Evolutionary conservation across 2,113 vertebrate genomes (phyloP), one percentile per base, ranked within the genome.

Genomic region (Tinamus guttatus): DNA sequence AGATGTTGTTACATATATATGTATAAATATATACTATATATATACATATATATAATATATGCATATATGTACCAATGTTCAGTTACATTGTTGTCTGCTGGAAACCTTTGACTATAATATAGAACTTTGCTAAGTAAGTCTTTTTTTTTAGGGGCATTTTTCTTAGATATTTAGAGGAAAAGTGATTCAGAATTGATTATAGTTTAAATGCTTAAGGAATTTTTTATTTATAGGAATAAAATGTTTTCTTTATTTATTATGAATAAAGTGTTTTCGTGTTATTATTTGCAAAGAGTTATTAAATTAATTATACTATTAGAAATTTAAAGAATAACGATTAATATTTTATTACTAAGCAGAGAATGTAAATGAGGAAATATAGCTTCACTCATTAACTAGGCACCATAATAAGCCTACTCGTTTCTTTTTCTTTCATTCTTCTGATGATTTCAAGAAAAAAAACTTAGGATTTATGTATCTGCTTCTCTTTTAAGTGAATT

Each of bases 371-470:
- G 52, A 85, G 38, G 63, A 85, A 60, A 30, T 32, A 11, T 7
- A 64, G 4, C 27, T 65, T 73, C 30, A 45, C 77, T 86, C 27
- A 41, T 14, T 70, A 59, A 51, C 16, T 11, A 54, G 78, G 36
- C 59, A 18, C 20, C 9, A 9, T 52, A 15, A 45, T 45, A 20
- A 27, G 3, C n/a, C 20, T 40, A 7, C 8, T 73, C 2, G 34
- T 90, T 84, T 84, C n/a, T 25, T 63, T 11, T 12, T 88, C n/a
- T 92, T 27, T 30, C 22, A 69, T 27, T 43, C 20, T 69, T 87
- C 30, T 81, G 4, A 25, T 74, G 71, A 17, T 77, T 90, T 87
- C 59, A 52, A 63, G 34, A 34, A 34, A 71, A 73, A 58, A 69
- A 58, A 69, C 56, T 27, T 59, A 24, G 34, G 15, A 71, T 51